These are phyloP conservation scores for Cercopithecus mona DNA, from an alignment of 2,113 vertebrate genomes.

Conservation along the genomic window DNA sequence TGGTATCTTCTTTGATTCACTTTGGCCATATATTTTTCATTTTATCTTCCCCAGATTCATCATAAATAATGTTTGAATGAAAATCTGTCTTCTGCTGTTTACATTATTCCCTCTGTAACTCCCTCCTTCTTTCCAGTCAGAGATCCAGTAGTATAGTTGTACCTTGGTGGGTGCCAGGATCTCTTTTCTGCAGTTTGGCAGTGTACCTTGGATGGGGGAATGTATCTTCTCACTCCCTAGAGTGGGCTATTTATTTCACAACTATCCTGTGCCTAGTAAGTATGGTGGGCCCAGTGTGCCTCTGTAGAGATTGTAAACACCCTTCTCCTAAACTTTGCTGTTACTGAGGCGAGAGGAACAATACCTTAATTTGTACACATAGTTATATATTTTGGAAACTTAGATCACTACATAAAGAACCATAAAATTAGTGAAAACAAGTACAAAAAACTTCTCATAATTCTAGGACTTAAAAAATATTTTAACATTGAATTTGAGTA, in stretches of 20 bases:
- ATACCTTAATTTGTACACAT: not conserved
- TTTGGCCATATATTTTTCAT: not conserved
- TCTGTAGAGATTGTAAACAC: not conserved
- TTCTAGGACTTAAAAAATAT: not conserved
- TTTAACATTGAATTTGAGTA: not conserved
- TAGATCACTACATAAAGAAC: not conserved
- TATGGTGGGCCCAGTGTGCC: fast-evolving
- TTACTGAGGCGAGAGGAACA: not conserved
- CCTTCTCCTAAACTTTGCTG: not conserved
- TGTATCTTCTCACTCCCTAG: not conserved
- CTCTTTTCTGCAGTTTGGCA: not conserved
- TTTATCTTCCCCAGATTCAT: not conserved
- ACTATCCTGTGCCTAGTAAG: not conserved
- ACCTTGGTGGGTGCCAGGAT: not conserved
- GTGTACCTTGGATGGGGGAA: not conserved
- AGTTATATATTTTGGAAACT: not conserved
- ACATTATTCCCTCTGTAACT: not conserved
- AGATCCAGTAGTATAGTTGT: not conserved
- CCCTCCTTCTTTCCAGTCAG: not conserved
- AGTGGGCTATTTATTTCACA: not conserved
- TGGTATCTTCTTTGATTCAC: not conserved
- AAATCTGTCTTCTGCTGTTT: not conserved
- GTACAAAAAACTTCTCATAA: not conserved
- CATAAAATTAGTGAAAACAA: not conserved
- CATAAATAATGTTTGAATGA: not conserved